phyloP scores from a whole-genome alignment of 2,113 vertebrate species.

The Malurus elegans region DNA sequence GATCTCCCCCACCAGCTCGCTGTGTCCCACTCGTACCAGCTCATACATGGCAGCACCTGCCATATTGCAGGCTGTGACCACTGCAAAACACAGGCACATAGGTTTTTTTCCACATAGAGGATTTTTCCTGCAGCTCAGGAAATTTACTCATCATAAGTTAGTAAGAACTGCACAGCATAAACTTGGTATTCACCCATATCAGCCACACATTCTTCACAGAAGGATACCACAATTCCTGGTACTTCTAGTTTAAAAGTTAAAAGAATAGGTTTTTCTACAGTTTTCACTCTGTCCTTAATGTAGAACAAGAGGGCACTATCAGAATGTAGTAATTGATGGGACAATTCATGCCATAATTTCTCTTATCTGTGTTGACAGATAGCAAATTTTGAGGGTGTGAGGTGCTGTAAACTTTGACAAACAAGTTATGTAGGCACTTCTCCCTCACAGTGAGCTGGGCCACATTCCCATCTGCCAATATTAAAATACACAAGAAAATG shows the following conservation, averaged over 20 bases:
- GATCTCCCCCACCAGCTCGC: conserved; percentile 95
- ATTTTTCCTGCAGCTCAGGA: background rate
- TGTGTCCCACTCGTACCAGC: conserved; percentile 94
- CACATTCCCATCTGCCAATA: background rate
- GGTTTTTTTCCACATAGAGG: background rate
- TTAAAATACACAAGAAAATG: background rate
- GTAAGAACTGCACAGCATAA: background rate
- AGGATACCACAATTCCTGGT: background rate
- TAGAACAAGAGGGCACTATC: background rate
- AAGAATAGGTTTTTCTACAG: background rate
- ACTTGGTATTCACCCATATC: background rate
- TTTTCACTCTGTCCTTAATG: background rate
- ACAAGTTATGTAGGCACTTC: background rate
- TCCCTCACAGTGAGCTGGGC: background rate
- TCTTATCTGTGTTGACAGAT: background rate
- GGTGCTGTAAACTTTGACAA: background rate
- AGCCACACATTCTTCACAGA: background rate
- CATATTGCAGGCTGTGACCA: conserved; percentile 94
- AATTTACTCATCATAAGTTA: background rate
- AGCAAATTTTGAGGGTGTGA: background rate
- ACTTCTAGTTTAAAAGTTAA: background rate
- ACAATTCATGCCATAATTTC: background rate
- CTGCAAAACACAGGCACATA: conserved; percentile 60
- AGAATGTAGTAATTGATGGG: background rate
- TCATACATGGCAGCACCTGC: conserved; percentile 98